A percentile compares a stretch with the other conserved stretches of the same genome.
phyloP scores from a whole-genome alignment of 1,140 invertebrate genomes.

The Helicoverpa zea region DNA sequence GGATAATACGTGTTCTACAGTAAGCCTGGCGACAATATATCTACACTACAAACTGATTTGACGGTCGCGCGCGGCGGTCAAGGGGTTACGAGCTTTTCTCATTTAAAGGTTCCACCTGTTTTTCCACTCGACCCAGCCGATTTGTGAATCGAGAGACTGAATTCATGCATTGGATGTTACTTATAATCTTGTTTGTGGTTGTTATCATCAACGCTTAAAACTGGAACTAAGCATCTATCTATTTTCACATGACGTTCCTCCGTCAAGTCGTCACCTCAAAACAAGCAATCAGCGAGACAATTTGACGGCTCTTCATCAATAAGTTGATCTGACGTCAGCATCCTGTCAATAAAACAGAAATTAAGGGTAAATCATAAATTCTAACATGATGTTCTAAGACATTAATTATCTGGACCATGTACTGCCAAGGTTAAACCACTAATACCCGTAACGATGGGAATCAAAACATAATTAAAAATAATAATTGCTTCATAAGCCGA shows the following conservation, averaged over 20 bases:
- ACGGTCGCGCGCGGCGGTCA: too few relatives aligned
- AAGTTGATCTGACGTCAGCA: neutral
- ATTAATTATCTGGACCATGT: neutral
- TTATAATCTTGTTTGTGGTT: too few relatives aligned
- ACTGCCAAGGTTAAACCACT: slow-evolving; percentile 4
- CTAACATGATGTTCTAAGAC: neutral
- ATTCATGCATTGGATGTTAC: too few relatives aligned
- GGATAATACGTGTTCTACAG: too few relatives aligned
- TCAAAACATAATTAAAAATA: slow-evolving; percentile 21
- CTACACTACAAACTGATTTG: too few relatives aligned
- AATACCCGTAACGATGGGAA: neutral
- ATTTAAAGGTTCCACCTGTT: too few relatives aligned
- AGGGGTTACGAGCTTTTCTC: too few relatives aligned
- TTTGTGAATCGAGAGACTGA: too few relatives aligned
- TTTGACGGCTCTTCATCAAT: neutral
- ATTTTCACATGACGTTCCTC: slow-evolving; percentile 1
- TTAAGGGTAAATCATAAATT: slow-evolving; percentile 19
- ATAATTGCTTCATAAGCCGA: slow-evolving; percentile 4
- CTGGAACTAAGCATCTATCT: too few relatives aligned
- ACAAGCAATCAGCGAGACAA: neutral
- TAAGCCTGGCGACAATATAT: too few relatives aligned
- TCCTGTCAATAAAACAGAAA: slow-evolving; percentile 21
- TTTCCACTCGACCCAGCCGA: too few relatives aligned
- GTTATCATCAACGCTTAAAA: too few relatives aligned
- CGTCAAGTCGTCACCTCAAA: neutral